Conservation (phyloP, 1,140 invertebrate genomes). For the Calliopsis andreniformis region DNA sequence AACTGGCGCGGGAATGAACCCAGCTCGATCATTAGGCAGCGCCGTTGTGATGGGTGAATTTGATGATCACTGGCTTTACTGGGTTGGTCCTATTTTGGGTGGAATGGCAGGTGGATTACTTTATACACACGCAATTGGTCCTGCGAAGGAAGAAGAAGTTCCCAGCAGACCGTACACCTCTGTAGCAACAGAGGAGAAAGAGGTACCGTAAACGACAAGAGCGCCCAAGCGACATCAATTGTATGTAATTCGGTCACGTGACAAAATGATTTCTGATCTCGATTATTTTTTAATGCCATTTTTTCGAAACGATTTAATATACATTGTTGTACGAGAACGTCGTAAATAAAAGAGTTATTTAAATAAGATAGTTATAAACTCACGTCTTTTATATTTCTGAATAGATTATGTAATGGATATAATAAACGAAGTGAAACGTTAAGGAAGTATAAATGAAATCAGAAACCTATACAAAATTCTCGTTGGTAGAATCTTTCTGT, state of each 20-base stretch:
- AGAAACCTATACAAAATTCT: slow-evolving; percentile 8
- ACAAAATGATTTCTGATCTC: not conserved
- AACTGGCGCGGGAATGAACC: slow-evolving; percentile 95
- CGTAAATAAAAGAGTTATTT: not conserved
- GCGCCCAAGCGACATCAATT: slow-evolving; percentile 7
- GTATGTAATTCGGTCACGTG: not conserved
- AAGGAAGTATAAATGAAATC: not conserved
- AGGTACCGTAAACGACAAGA: slow-evolving; percentile 79
- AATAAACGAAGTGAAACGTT: not conserved
- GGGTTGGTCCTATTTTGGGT: slow-evolving; percentile 92
- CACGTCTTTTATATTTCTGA: not conserved
- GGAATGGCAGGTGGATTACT: slow-evolving; percentile 89
- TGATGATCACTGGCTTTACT: slow-evolving; percentile 94
- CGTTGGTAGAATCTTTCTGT: slow-evolving; percentile 44
- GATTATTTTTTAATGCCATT: not conserved
- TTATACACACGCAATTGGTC: slow-evolving; percentile 88
- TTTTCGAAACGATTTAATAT: not conserved
- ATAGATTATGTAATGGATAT: too few species aligned
- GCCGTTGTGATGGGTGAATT: slow-evolving; percentile 89
- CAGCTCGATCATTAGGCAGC: slow-evolving; percentile 92
- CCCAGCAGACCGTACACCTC: slow-evolving; percentile 83
- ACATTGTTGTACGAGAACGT: not conserved
- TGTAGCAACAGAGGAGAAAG: slow-evolving; percentile 85
- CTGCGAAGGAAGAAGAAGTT: slow-evolving; percentile 80
- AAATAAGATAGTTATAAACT: too few species aligned